These are phyloP conservation scores for Polyodon spathula DNA, from an alignment of 2,113 vertebrate genomes.

Conservation along the genomic window DNA sequence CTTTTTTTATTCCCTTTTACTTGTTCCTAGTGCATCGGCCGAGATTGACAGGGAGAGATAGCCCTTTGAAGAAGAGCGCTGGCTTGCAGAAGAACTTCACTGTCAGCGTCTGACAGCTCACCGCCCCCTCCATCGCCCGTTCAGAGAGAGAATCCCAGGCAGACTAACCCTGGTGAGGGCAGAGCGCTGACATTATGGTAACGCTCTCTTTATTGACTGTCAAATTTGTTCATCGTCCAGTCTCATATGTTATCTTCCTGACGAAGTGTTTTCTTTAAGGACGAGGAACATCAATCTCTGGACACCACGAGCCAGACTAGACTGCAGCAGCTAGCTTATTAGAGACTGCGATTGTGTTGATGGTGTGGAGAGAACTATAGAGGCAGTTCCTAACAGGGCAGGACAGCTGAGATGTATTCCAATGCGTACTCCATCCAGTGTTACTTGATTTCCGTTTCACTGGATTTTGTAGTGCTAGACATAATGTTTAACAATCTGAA, in stretches of 20 bases:
- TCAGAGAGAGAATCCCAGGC: neutral
- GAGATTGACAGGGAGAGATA: too few species aligned
- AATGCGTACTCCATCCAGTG: too few species aligned
- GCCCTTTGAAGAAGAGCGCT: too few species aligned
- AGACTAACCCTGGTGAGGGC: constrained; percentile 5
- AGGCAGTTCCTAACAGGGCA: too few species aligned
- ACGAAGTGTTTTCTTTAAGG: constrained; percentile 20
- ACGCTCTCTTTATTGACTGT: constrained; percentile 22
- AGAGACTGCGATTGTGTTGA: neutral
- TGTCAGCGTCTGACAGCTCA: neutral
- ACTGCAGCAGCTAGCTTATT: neutral
- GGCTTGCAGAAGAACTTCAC: neutral
- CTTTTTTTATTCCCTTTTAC: too few species aligned
- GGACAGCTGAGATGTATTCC: too few species aligned
- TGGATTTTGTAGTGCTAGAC: too few species aligned
- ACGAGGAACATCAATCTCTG: constrained; percentile 36
- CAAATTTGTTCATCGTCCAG: constrained; percentile 22
- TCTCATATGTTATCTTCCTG: constrained; percentile 16
- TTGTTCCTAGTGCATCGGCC: too few species aligned
- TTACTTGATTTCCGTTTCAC: too few species aligned
- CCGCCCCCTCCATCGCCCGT: neutral
- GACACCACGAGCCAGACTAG: neutral
- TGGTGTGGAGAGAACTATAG: neutral
- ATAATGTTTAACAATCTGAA: too few species aligned
- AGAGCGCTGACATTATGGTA: constrained; percentile 10